Evolutionary conservation across 1,140 invertebrate genomes (phyloP), one percentile per base, ranked within the genome.

Genomic region (Harpegnathos saltator): DNA sequence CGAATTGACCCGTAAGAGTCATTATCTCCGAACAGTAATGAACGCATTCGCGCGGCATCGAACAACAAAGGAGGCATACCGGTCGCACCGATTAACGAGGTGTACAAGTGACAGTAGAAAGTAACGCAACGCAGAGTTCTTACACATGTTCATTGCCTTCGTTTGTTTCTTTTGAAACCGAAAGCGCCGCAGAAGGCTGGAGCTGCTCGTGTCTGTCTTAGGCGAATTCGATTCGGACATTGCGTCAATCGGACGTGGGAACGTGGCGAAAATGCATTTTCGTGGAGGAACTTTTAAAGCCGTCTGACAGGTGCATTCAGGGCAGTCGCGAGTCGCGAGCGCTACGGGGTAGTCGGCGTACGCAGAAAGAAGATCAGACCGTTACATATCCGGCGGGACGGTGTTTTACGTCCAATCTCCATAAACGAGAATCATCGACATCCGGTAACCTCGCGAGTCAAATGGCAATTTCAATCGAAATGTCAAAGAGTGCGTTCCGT

Each of bases 61-160:
- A 44, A 11, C 38, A 69, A 73, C 50, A 74, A 77, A 71, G 58
- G 19, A 63, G 63, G 48, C 72, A 56, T 52, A 73, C 54, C 50
- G 52, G 29, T 73, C 63, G 9, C 50, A 54, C 63, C 29, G 68
- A 75, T 54, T 26, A 24, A 44, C 44, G 15, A 22, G 22, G 48
- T 72, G 78, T 50, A 33, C 5, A 26, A 4, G 22, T 17, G 74
- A 69, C 38, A 75, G 5, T 33, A 59, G 38, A 65, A 5, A 52
- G 15, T 15, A 68, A 1, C 29, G 52, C 12, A n/a, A 44, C 38
- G 29, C 0, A 44, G 38, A 63, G 1, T 15, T 68, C 93, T 94
- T 92, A 94, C 93, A 94, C 85, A 92, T 92, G 71, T 89, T 92
- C 83, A 91, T 88, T 58, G 89, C 89, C 83, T 88, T 91, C 66